A percentile compares a stretch with the other conserved stretches of the same genome.
These are phyloP conservation scores for Lepeophtheirus nordmannii DNA, from an alignment of 2,888 invertebrate species.

Conservation along the genomic window DNA sequence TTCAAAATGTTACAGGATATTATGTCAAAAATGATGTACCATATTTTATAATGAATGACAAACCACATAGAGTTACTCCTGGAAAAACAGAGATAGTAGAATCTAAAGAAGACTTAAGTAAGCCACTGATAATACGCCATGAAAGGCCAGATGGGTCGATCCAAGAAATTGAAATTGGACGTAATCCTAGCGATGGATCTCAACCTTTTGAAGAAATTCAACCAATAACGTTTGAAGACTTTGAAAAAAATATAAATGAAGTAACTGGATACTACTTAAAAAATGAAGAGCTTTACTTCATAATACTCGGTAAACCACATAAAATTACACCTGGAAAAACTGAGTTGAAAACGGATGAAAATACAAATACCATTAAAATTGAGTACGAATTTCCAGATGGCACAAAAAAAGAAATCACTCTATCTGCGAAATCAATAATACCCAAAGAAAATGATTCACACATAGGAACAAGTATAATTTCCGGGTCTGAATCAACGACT, in stretches of 20 bases:
- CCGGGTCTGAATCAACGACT: no score
- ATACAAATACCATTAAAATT: neutral
- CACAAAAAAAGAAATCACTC: neutral
- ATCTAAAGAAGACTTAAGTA: neutral
- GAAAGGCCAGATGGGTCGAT: neutral
- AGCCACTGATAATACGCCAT: neutral
- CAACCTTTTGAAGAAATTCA: no score
- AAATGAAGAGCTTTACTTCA: neutral
- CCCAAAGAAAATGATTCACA: no score
- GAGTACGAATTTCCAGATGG: neutral
- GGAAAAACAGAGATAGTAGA: constrained; percentile 4
- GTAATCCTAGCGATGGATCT: neutral
- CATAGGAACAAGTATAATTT: no score
- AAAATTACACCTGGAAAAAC: neutral
- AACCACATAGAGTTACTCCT: neutral
- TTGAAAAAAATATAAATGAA: neutral
- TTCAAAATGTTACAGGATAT: neutral
- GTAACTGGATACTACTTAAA: neutral
- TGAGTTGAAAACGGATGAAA: neutral
- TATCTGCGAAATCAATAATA: neutral
- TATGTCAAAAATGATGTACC: neutral
- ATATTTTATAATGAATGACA: neutral
- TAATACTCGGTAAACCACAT: neutral
- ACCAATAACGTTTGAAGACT: neutral
- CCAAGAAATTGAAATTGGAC: neutral